These are phyloP conservation scores for Drosophila anomalata DNA, from an alignment of 2,888 invertebrate genomes.

Conservation along the genomic window DNA sequence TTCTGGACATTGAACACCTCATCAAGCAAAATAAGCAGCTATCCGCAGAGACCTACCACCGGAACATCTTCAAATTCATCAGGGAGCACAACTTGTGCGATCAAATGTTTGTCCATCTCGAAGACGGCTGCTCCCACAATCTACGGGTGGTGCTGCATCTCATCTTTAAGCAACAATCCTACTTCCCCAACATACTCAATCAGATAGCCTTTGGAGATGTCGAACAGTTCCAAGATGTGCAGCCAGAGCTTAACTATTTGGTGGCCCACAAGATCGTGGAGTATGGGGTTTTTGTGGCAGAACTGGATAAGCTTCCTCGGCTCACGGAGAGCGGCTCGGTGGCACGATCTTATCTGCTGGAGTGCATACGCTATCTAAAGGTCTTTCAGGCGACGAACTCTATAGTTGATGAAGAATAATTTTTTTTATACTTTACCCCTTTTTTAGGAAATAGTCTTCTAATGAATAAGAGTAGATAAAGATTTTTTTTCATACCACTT, in stretches of 20 bases:
- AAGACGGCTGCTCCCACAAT: constrained; percentile 89
- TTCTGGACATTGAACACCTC: constrained; percentile 85
- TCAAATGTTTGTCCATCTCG: constrained; percentile 87
- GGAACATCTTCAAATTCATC: constrained; percentile 87
- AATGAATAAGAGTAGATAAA: not conserved
- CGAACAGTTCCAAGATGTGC: constrained; percentile 65
- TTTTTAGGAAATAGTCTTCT: constrained; percentile 1
- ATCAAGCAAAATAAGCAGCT: constrained; percentile 79
- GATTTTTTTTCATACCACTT: not conserved
- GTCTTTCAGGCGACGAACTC: constrained; percentile 29
- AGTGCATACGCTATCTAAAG: constrained; percentile 66
- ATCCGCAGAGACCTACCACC: constrained; percentile 82
- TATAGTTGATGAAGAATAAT: not conserved
- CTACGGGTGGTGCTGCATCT: constrained; percentile 84
- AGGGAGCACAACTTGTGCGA: constrained; percentile 86
- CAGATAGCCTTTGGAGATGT: constrained; percentile 82
- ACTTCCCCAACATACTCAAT: constrained; percentile 82
- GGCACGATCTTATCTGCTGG: constrained; percentile 68
- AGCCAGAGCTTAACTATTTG: constrained; percentile 65
- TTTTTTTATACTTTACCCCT: not conserved
- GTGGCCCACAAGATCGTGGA: constrained; percentile 76
- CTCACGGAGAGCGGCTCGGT: constrained; percentile 75
- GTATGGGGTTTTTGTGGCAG: constrained; percentile 64
- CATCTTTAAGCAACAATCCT: constrained; percentile 79
- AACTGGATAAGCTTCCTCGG: constrained; percentile 58